phyloP scores from a whole-genome alignment of 2,113 vertebrate species.

The Australoheros scitulus region DNA sequence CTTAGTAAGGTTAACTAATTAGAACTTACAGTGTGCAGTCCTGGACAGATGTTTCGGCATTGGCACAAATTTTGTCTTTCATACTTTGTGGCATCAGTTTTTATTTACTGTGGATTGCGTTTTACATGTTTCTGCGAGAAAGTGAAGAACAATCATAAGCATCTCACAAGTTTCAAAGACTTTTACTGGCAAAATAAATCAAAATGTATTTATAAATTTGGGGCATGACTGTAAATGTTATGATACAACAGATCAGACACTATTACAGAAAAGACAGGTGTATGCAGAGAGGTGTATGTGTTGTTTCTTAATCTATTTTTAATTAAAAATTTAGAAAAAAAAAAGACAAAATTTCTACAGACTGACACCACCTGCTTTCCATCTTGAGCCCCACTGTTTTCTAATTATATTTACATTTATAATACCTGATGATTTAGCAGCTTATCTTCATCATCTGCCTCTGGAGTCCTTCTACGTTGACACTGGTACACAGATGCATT shows the following conservation, averaged over 20 bases:
- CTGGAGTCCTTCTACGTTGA: constrained; percentile 16
- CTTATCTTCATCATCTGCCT: constrained; percentile 25
- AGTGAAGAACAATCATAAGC: not conserved
- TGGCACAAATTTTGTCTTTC: not conserved
- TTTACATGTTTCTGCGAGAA: not conserved
- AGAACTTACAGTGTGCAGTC: not conserved
- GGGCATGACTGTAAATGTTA: not conserved
- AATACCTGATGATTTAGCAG: constrained; percentile 50
- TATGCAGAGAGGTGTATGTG: not conserved
- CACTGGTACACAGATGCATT: constrained; percentile 39
- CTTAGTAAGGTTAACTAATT: not conserved
- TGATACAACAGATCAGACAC: not conserved
- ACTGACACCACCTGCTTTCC: constrained; percentile 39
- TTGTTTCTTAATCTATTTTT: not conserved
- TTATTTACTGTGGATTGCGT: not conserved
- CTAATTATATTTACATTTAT: constrained; percentile 49
- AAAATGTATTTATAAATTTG: not conserved
- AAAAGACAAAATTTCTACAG: constrained; percentile 7
- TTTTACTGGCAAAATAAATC: not conserved
- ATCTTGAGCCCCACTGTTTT: constrained; percentile 30
- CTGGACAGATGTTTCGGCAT: not conserved
- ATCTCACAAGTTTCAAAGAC: not conserved
- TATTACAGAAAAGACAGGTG: not conserved
- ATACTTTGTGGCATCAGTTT: not conserved
- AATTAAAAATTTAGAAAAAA: not conserved